Percentiles rank a stretch among this genome's conserved stretches.
Conservation (phyloP, 2,888 invertebrate genomes). For the Halocaridina rubra region DNA sequence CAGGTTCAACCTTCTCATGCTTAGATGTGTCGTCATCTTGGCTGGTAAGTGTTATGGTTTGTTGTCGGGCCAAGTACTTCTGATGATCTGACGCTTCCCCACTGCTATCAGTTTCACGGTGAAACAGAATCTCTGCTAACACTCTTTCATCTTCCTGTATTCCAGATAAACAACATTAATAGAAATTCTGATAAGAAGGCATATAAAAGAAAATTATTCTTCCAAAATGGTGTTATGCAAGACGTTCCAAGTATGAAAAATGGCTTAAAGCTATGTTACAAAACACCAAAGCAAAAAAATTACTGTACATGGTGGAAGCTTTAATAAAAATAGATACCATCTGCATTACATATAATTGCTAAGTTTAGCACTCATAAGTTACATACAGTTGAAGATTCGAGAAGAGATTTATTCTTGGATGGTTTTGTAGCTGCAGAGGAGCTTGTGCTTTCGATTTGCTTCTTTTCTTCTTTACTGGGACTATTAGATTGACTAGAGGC, state of each 20-base stretch:
- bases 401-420: conserved; percentile 7
- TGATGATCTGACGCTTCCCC: conserved; percentile 2
- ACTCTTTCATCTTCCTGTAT: conserved; percentile 50
- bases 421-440: background rate
- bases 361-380: too few relatives aligned
- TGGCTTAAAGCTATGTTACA: too few relatives aligned
- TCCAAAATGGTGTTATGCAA: too few relatives aligned
- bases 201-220: too few relatives aligned
- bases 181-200: too few relatives aligned
- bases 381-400: conserved; percentile 37
- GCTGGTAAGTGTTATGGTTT: conserved; percentile 21
- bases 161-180: too few relatives aligned
- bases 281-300: too few relatives aligned
- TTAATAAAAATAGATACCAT: background rate
- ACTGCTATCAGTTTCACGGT: conserved; percentile 37
- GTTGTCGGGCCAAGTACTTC: conserved; percentile 21
- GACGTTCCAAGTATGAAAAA: too few relatives aligned
- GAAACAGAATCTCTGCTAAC: conserved; percentile 38
- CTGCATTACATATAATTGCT: background rate
- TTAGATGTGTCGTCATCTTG: background rate
- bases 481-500: background rate
- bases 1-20: background rate
- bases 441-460: background rate
- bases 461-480: background rate
- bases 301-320: too few relatives aligned